These are phyloP conservation scores for Ectemnius continuus DNA, from an alignment of 2,888 invertebrate genomes.

Conservation along the genomic window DNA sequence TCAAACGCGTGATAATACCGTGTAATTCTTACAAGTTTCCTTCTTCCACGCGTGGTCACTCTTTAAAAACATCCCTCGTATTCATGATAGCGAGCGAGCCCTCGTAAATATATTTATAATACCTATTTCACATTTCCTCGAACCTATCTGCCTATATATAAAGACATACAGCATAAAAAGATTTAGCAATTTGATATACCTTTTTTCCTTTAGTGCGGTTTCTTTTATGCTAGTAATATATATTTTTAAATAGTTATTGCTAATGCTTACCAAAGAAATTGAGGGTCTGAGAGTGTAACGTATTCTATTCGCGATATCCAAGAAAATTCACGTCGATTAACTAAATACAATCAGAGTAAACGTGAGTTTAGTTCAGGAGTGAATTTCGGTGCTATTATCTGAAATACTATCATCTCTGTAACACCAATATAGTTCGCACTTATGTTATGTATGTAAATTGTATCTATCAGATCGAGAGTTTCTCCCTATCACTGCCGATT, in stretches of 20 bases:
- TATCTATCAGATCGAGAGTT: conserved; percentile 49
- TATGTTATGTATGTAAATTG: conserved; percentile 44
- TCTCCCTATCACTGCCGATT: conserved; percentile 66
- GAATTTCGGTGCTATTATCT: conserved; percentile 54
- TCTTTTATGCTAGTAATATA: conserved; percentile 16
- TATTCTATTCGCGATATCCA: conserved; percentile 23
- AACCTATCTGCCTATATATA: too few relatives aligned
- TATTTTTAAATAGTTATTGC: conserved; percentile 21
- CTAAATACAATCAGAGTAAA: conserved; percentile 31
- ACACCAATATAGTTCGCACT: conserved; percentile 38
- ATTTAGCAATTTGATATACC: too few relatives aligned
- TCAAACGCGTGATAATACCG: too few relatives aligned
- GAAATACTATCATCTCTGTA: conserved; percentile 60
- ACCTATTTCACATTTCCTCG: too few relatives aligned
- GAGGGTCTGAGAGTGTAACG: too few relatives aligned
- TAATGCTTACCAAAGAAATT: conserved; percentile 53
- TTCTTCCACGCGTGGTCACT: too few relatives aligned
- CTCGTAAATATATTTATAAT: too few relatives aligned
- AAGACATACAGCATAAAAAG: too few relatives aligned
- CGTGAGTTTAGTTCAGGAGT: conserved; percentile 46
- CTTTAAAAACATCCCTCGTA: too few relatives aligned
- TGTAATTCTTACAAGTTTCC: too few relatives aligned
- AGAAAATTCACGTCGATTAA: conserved; percentile 41
- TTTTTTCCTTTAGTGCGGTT: conserved; percentile 9
- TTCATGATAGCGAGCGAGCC: too few relatives aligned